Evolutionary conservation across 2,888 invertebrate species (phyloP).

Genomic region (Uropetala carovei): DNA sequence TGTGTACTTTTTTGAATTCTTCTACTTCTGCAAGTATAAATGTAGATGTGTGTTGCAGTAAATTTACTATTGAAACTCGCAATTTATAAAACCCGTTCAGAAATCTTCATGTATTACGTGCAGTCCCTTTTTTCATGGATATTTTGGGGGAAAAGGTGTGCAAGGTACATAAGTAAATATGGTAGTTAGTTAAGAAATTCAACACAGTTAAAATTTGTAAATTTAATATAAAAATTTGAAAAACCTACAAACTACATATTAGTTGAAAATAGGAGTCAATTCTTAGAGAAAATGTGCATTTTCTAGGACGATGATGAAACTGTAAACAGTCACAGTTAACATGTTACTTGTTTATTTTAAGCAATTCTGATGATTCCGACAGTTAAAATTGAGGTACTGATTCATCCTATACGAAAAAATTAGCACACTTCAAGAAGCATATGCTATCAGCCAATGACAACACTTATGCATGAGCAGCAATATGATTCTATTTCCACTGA

Average conservation of each 20-base stretch:
- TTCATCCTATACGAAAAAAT: neutral
- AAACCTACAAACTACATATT: neutral
- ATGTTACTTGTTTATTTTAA: neutral
- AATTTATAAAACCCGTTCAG: too few species aligned
- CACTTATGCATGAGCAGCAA: too few species aligned
- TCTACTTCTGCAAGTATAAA: too few species aligned
- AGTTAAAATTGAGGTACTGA: neutral
- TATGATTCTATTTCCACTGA: too few species aligned
- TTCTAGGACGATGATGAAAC: neutral
- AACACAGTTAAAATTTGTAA: conserved; percentile 35
- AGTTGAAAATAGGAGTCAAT: conserved; percentile 28
- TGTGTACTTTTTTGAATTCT: too few species aligned
- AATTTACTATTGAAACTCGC: too few species aligned
- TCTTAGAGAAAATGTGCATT: conserved; percentile 30
- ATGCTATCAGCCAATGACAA: too few species aligned
- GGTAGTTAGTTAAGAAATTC: neutral
- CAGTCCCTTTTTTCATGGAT: too few species aligned
- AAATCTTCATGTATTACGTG: too few species aligned
- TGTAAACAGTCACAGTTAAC: neutral
- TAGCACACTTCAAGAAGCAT: neutral
- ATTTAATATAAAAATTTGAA: conserved; percentile 29
- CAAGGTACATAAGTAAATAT: neutral
- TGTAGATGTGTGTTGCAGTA: too few species aligned
- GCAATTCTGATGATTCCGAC: neutral
- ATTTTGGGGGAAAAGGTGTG: too few species aligned